phyloP scores from a whole-genome alignment of 2,888 invertebrate genomes.

The Escarpia spicata region DNA sequence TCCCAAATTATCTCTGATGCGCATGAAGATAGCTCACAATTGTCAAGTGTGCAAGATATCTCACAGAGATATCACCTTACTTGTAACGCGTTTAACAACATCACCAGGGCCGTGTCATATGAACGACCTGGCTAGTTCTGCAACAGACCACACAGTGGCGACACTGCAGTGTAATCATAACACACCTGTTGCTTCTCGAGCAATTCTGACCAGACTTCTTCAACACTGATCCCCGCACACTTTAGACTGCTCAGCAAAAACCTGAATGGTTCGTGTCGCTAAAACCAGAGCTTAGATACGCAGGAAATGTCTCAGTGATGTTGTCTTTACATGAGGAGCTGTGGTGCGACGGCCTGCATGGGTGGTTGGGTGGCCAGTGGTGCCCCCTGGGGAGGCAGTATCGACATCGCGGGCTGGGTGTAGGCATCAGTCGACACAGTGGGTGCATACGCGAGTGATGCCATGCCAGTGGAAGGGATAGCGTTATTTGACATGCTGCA shows the following conservation, averaged over 20 bases:
- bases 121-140: background rate
- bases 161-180: background rate
- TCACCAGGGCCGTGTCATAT: background rate
- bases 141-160: background rate
- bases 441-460: background rate
- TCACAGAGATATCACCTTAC: background rate
- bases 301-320: background rate
- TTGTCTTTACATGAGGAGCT: background rate
- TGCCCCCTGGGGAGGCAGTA: background rate
- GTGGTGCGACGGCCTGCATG: background rate
- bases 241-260: background rate
- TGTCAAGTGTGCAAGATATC: background rate
- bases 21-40: background rate
- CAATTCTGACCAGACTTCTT: background rate
- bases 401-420: background rate
- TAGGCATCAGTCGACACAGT: background rate
- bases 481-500: slow-evolving; percentile 9
- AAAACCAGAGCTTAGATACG: background rate
- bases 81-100: background rate
- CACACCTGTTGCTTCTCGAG: background rate
- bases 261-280: background rate
- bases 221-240: background rate
- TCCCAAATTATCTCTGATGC: background rate
- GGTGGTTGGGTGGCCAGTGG: background rate
- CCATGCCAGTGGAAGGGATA: background rate